These are phyloP conservation scores for Philantomba maxwellii DNA, from an alignment of 2,113 vertebrate species.

Conservation along the genomic window DNA sequence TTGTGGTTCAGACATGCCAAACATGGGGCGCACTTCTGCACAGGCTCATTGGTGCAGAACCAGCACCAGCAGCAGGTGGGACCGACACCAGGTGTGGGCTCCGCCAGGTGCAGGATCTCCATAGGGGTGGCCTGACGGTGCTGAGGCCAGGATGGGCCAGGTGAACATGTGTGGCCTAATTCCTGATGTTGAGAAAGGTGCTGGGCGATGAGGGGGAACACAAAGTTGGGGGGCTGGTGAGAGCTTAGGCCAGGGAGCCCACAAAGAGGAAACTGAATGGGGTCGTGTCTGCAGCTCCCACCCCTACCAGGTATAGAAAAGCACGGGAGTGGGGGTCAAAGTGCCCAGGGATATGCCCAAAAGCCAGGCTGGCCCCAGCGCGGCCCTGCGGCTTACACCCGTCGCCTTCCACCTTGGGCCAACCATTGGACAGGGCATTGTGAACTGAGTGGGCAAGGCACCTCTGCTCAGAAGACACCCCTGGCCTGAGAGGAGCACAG, in stretches of 20 bases:
- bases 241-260: background rate
- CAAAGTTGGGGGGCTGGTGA: background rate
- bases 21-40: background rate
- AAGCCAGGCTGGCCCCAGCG: background rate
- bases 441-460: too few species aligned
- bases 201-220: background rate
- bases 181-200: background rate
- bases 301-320: background rate
- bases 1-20: background rate
- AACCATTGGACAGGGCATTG: background rate
- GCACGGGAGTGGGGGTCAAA: background rate
- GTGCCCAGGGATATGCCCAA: background rate
- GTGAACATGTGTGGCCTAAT: background rate
- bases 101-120: background rate
- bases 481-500: background rate
- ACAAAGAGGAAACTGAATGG: background rate
- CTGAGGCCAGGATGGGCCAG: background rate
- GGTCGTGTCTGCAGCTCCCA: background rate
- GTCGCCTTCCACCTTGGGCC: background rate
- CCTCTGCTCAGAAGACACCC: background rate
- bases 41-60: background rate
- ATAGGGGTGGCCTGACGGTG: background rate
- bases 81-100: background rate
- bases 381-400: background rate
- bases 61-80: background rate